A percentile compares a stretch with the other conserved stretches of the same genome.
These are phyloP conservation scores for Oenanthe melanoleuca DNA, from an alignment of 2,113 vertebrate genomes.

Conservation along the genomic window DNA sequence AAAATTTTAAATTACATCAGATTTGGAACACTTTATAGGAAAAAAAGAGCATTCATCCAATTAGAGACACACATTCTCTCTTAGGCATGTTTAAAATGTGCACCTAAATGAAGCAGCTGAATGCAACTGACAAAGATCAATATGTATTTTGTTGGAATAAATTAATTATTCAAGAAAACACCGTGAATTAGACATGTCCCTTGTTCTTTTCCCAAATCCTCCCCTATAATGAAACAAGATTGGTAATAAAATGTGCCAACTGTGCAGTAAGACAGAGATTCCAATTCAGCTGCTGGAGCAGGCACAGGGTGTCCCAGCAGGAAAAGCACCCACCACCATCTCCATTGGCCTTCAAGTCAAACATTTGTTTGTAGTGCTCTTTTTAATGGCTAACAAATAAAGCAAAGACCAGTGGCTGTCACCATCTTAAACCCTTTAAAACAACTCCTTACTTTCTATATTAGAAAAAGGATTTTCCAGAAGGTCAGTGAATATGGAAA, in stretches of 20 bases:
- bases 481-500: neutral
- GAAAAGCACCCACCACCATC: neutral
- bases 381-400: neutral
- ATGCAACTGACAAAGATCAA: neutral
- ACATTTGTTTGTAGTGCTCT: neutral
- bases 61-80: neutral
- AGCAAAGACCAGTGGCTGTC: neutral
- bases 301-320: neutral
- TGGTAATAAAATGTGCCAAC: neutral
- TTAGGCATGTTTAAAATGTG: neutral
- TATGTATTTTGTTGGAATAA: neutral
- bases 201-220: neutral
- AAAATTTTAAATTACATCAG: neutral
- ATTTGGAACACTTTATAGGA: neutral
- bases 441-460: neutral
- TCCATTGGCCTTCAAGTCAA: neutral
- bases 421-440: neutral
- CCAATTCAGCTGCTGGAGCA: neutral
- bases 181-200: neutral
- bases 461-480: neutral
- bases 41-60: neutral
- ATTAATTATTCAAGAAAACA: neutral
- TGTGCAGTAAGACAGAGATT: neutral
- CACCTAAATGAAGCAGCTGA: neutral
- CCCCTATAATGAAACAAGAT: neutral